These are phyloP conservation scores for Apamea anceps DNA, from an alignment of 2,888 invertebrate species.

Conservation along the genomic window DNA sequence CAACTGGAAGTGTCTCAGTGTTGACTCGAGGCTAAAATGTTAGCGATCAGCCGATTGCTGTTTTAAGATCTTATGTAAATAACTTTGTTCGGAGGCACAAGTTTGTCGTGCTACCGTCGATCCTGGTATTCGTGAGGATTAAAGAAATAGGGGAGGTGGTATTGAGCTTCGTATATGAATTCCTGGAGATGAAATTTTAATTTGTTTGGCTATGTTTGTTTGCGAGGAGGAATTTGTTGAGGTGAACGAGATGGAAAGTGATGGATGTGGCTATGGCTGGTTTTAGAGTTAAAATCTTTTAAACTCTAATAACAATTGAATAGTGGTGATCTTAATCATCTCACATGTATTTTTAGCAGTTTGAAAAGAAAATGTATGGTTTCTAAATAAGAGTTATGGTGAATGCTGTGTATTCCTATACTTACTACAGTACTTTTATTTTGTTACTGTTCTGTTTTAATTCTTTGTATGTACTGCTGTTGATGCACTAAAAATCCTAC, in stretches of 20 bases:
- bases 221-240: not conserved
- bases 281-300: not conserved
- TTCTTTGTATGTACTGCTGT: not conserved
- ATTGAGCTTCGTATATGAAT: conserved; percentile 13
- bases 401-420: not conserved
- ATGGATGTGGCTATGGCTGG: not conserved
- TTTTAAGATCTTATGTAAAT: conserved; percentile 87
- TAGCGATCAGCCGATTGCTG: conserved; percentile 84
- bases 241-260: not conserved
- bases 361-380: not conserved
- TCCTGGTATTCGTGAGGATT: conserved; percentile 67
- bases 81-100: conserved; percentile 76
- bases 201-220: not conserved
- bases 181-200: not conserved
- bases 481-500: not conserved
- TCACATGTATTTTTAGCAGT: not conserved
- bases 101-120: conserved; percentile 78
- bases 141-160: conserved; percentile 42
- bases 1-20: conserved; percentile 74
- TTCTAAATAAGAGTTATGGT: not conserved
- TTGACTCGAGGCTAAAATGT: conserved; percentile 82
- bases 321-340: not conserved
- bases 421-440: not conserved
- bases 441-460: not conserved
- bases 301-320: not conserved